Percentiles rank a stretch among this genome's conserved stretches.
Evolutionary conservation across 2,797 vertebrate species (phyloP).

Genomic region (Acipenser oxyrinchus): DNA sequence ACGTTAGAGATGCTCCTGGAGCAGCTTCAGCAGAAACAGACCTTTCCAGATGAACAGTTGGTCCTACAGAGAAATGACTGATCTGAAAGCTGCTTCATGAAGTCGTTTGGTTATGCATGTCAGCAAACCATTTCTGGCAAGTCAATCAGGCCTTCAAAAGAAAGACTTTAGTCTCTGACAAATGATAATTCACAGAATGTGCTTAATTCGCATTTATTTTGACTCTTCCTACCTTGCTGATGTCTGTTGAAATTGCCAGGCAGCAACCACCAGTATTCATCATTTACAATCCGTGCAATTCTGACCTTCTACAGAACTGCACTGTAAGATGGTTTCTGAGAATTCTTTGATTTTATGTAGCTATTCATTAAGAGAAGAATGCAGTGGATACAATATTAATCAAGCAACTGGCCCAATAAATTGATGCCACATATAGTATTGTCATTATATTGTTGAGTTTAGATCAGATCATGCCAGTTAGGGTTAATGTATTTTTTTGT

Average conservation of each 20-base stretch:
- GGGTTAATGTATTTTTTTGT: too few species aligned
- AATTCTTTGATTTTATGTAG: neutral
- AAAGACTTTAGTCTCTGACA: neutral
- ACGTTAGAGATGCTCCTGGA: too few species aligned
- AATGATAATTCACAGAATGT: neutral
- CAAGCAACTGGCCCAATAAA: too few species aligned
- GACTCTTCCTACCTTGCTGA: neutral
- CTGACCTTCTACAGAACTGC: neutral
- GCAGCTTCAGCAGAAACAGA: neutral
- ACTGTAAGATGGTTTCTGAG: neutral
- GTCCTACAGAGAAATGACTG: neutral
- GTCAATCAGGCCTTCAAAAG: neutral
- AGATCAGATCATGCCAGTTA: too few species aligned
- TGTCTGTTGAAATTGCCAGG: conserved; percentile 7
- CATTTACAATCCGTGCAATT: neutral
- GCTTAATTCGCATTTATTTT: neutral
- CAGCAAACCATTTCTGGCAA: neutral
- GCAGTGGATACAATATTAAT: too few species aligned
- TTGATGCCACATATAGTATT: too few species aligned
- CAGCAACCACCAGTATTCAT: neutral
- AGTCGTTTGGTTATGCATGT: neutral
- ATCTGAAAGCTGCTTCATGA: neutral
- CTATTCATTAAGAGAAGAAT: too few species aligned
- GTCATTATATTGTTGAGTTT: too few species aligned
- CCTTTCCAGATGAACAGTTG: neutral